phyloP scores from a whole-genome alignment of 2,797 vertebrate genomes.

The Gephyroberyx darwinii region DNA sequence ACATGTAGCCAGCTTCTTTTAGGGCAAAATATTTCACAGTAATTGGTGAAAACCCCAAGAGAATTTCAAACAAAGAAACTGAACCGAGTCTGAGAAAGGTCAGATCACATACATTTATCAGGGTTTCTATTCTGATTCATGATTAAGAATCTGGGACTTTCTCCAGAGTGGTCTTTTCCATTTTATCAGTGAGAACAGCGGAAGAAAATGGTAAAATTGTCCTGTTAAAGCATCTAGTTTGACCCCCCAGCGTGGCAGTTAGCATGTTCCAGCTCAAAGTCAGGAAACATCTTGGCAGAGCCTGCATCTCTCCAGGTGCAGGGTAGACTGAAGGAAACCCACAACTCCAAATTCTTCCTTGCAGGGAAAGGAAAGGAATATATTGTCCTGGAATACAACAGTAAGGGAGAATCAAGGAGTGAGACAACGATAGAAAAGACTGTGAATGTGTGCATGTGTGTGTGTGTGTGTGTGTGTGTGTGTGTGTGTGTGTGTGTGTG shows the following conservation, averaged over 20 bases:
- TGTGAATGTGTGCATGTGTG: not conserved
- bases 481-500: slow-evolving; percentile 21
- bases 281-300: slow-evolving; percentile 57
- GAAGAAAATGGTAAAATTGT: slow-evolving; percentile 45
- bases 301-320: slow-evolving; percentile 52
- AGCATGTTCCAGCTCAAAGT: slow-evolving; percentile 44
- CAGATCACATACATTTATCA: slow-evolving; percentile 22
- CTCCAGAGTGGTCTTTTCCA: slow-evolving; percentile 29
- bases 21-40: slow-evolving; percentile 34
- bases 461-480: not conserved
- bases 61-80: slow-evolving; percentile 20
- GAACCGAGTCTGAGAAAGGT: slow-evolving; percentile 19
- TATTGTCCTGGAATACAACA: slow-evolving; percentile 26
- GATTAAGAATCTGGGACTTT: slow-evolving; percentile 32
- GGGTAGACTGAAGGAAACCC: slow-evolving; percentile 32
- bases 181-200: slow-evolving; percentile 39
- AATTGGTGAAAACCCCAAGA: slow-evolving; percentile 48
- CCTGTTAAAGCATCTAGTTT: slow-evolving; percentile 51
- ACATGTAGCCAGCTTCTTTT: slow-evolving; percentile 51
- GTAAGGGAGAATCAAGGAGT: slow-evolving; percentile 16
- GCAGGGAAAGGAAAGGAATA: slow-evolving; percentile 29
- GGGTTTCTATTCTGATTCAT: slow-evolving; percentile 13
- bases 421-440: not conserved
- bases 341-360: slow-evolving; percentile 3
- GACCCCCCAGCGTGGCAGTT: slow-evolving; percentile 48